Evolutionary conservation across 1,140 invertebrate genomes (phyloP), one percentile per base, ranked within the genome.

Genomic region (Ptiloglossa arizonensis): DNA sequence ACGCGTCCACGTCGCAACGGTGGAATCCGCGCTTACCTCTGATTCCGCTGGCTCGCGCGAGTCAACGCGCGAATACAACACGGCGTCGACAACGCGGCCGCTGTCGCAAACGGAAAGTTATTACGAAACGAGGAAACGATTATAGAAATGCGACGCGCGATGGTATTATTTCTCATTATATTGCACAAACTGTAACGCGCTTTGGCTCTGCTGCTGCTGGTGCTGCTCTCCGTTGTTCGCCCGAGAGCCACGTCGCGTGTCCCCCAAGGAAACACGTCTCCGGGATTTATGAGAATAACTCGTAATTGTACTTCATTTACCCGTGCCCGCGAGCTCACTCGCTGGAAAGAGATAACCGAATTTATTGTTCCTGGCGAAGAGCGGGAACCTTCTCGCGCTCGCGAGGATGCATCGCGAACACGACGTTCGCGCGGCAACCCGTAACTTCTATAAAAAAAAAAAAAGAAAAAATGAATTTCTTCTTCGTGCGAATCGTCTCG

Each of bases 121-220:
- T 88, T 88, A 78, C 83, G 73, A 88, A 87, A 88, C 69, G 57
- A 82, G 87, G 87, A 88, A 88, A 87, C 79, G 83, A 88, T 88
- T 88, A 88, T 84, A 69, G 64, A 83, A 85, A 81, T 85, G 78
- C 82, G 78, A 60, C 59, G 52, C 77, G 76, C 71, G 57, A 44
- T n/a, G 50, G 46, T 70, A 87, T 88, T 86, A 84, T 86, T 81
- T 67, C 67, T 71, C 57, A 54, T 59, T 59, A 74, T 69, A 62
- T 82, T 77, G 82, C 85, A 66, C 52, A 78, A 83, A 85, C 62
- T 86, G 56, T 83, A 86, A 81, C 74, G 69, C 1, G 48, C 22
- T 57, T 19, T 13, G 29, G 54, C 54, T n/a, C n/a, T n/a, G n/a
- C n/a, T n/a, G n/a, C n/a, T n/a, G n/a, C n/a, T n/a, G n/a, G 54